Evolutionary conservation across 2,888 invertebrate genomes (phyloP).

Genomic region (Icerya purchasi): DNA sequence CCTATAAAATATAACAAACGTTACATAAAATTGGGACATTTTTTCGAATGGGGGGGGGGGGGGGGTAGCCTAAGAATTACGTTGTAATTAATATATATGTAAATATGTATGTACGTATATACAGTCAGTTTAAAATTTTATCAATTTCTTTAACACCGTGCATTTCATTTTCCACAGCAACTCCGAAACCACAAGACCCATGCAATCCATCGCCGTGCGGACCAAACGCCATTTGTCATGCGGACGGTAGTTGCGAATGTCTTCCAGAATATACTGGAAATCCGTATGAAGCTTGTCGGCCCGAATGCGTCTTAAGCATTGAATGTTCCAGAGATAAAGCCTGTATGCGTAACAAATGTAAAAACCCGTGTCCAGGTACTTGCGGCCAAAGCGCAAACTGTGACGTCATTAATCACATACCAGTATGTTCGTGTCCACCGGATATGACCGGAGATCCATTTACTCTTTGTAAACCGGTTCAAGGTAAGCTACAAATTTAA

Average conservation of each 20-base stretch:
- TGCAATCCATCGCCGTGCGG: conserved; percentile 35
- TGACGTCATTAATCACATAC: conserved; percentile 27
- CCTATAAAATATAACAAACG: too few relatives aligned
- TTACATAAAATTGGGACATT: too few relatives aligned
- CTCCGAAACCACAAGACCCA: conserved; percentile 21
- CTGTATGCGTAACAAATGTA: conserved; percentile 26
- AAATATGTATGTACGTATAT: background rate
- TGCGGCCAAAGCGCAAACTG: conserved; percentile 26
- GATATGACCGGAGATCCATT: conserved; percentile 29
- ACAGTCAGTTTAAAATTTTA: background rate
- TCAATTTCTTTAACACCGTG: background rate
- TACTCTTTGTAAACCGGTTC: conserved; percentile 23
- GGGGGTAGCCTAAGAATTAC: too few relatives aligned
- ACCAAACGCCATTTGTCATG: conserved; percentile 25
- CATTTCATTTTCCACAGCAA: conserved; percentile 21
- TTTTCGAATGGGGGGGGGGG: too few relatives aligned
- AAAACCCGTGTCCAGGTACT: conserved; percentile 26
- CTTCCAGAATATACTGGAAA: conserved; percentile 26
- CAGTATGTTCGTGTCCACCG: conserved; percentile 26
- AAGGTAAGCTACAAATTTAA: conserved; percentile 21
- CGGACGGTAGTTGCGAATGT: conserved; percentile 24
- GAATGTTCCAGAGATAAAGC: conserved; percentile 25
- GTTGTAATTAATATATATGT: too few relatives aligned
- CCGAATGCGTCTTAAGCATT: conserved; percentile 27
- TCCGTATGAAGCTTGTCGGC: conserved; percentile 26